Evolutionary conservation across 2,797 vertebrate species (phyloP).

Genomic region (Sarcophilus harrisii): DNA sequence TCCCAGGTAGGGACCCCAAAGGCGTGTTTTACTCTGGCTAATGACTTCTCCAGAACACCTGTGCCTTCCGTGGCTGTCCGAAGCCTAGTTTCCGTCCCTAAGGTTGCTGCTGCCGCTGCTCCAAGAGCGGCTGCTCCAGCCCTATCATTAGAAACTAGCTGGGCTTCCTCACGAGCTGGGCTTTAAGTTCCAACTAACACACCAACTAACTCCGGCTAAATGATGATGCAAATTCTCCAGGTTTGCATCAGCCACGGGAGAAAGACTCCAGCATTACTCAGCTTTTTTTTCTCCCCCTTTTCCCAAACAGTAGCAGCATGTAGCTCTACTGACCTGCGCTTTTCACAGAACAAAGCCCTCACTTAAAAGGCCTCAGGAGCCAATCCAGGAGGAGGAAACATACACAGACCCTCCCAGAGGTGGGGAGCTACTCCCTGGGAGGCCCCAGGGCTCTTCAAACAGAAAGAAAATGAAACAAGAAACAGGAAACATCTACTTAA

Average conservation of each 20-base stretch:
- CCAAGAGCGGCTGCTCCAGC: conserved; percentile 65
- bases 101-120: background rate
- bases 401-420: conserved; percentile 75
- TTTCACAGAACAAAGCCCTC: conserved; percentile 81
- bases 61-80: conserved; percentile 58
- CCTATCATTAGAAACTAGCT: conserved; percentile 84
- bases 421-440: conserved; percentile 75
- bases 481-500: conserved; percentile 76
- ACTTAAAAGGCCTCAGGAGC: conserved; percentile 68
- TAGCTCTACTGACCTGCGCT: conserved; percentile 83
- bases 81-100: background rate
- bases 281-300: conserved; percentile 71
- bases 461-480: conserved; percentile 77
- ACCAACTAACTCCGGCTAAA: conserved; percentile 85
- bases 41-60: conserved; percentile 82
- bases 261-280: conserved; percentile 87
- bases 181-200: conserved; percentile 89
- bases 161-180: conserved; percentile 86
- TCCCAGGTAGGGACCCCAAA: conserved; percentile 72
- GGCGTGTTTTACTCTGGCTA: conserved; percentile 43
- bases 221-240: conserved; percentile 91
- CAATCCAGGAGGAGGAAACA: conserved; percentile 72
- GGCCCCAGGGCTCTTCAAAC: conserved; percentile 73
- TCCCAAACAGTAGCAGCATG: conserved; percentile 75
- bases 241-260: conserved; percentile 90